Evolutionary conservation across 2,797 vertebrate genomes (phyloP).

Genomic region (Danio tinwini): DNA sequence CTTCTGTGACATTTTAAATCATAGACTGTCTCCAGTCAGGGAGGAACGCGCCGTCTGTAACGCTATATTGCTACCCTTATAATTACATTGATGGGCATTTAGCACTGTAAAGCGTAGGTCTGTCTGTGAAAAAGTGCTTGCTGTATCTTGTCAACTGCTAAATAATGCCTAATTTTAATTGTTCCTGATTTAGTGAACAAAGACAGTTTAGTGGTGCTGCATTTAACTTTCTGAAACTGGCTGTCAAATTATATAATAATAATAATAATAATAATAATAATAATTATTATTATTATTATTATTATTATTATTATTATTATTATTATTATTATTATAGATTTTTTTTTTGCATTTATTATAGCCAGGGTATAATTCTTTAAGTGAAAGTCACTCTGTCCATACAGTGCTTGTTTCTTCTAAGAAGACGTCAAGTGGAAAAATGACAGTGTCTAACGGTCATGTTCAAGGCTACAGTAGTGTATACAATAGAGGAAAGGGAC

Average conservation of each 20-base stretch:
- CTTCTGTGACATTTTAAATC: constrained; percentile 57
- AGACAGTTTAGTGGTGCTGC: neutral
- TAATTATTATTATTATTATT: too few species aligned
- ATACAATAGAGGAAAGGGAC: constrained; percentile 4
- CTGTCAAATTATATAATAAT: neutral
- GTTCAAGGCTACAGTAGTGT: constrained; percentile 14
- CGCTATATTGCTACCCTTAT: constrained; percentile 27
- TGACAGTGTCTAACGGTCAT: neutral
- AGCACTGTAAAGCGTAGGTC: neutral
- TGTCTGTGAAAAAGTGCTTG: constrained; percentile 2
- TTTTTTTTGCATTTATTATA: neutral
- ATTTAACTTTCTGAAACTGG: neutral
- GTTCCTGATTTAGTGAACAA: neutral
- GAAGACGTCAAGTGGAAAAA: constrained; percentile 1
- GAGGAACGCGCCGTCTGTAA: constrained; percentile 40
- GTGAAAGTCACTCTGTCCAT: neutral
- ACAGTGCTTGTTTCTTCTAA: neutral
- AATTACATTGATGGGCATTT: constrained; percentile 36
- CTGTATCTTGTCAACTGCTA: constrained; percentile 29
- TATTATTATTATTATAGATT: too few species aligned
- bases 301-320: too few species aligned
- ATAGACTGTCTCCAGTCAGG: constrained; percentile 30
- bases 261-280: neutral
- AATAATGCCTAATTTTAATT: constrained; percentile 26
- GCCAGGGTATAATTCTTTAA: neutral